phyloP scores from a whole-genome alignment of 2,888 invertebrate species.

The Cerastis rubricosa region DNA sequence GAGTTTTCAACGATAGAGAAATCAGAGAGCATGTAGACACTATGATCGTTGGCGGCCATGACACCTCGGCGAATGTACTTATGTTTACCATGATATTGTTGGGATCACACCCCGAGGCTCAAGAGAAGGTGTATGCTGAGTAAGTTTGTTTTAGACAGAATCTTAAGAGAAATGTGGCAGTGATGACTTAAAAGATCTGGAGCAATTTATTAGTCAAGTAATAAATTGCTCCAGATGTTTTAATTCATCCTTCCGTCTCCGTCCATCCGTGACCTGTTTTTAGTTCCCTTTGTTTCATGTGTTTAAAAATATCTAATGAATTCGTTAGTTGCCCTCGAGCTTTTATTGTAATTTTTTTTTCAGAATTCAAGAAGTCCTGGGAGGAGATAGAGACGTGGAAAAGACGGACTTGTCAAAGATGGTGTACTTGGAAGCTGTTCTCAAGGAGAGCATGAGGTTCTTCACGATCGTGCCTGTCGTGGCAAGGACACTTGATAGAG shows the following conservation, averaged over 20 bases:
- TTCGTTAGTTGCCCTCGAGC: not conserved
- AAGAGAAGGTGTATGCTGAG: conserved; percentile 80
- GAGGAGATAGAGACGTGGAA: too few species aligned
- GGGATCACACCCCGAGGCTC: conserved; percentile 83
- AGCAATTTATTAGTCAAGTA: too few species aligned
- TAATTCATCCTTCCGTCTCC: too few species aligned
- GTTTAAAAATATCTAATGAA: not conserved
- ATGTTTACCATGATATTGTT: conserved; percentile 84
- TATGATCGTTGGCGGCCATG: conserved; percentile 90
- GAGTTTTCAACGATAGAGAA: conserved; percentile 86
- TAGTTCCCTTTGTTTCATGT: not conserved
- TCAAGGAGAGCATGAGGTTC: conserved; percentile 82
- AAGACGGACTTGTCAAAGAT: conserved; percentile 79
- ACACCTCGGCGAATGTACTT: conserved; percentile 85
- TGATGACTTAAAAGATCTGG: not conserved
- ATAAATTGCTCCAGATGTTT: too few species aligned
- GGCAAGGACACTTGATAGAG: conserved; percentile 75
- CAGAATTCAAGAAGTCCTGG: conserved; percentile 77
- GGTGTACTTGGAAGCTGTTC: conserved; percentile 80
- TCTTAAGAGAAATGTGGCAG: not conserved
- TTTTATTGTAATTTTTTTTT: not conserved
- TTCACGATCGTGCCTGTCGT: conserved; percentile 80
- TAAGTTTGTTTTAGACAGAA: conserved; percentile 65
- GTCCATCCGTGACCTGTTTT: conserved; percentile 7
- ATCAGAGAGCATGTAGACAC: conserved; percentile 91